Evolutionary conservation across 2,888 invertebrate genomes (phyloP).

Genomic region (Microplitis manilae): DNA sequence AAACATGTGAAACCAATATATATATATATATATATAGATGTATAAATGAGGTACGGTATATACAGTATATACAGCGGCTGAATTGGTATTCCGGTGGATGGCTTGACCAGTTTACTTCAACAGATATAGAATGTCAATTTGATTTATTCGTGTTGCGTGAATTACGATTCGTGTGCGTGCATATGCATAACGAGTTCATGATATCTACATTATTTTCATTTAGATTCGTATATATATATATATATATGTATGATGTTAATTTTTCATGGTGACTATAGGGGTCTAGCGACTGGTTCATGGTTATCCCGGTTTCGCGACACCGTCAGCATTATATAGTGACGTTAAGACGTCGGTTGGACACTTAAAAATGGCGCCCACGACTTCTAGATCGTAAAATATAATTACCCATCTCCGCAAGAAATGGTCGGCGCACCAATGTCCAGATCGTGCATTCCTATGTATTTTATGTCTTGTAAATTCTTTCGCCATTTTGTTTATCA

Average conservation of each 20-base stretch:
- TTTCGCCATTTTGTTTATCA: background rate
- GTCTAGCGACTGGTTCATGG: background rate
- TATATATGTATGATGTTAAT: background rate
- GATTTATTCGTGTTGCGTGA: constrained; percentile 20
- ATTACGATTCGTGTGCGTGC: constrained; percentile 2
- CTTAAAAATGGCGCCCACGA: constrained; percentile 49
- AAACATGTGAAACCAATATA: background rate
- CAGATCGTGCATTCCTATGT: constrained; percentile 33
- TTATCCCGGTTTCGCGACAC: background rate
- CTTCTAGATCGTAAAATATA: constrained; percentile 57
- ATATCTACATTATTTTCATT: constrained; percentile 1
- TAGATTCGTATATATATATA: background rate
- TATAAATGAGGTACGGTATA: background rate
- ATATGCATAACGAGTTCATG: constrained; percentile 1
- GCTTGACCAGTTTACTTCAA: constrained; percentile 32
- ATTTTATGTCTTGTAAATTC: background rate
- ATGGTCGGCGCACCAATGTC: constrained; percentile 22
- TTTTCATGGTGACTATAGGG: background rate
- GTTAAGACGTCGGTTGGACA: constrained; percentile 22
- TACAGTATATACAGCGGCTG: background rate
- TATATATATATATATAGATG: background rate
- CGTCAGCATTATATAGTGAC: constrained; percentile 10
- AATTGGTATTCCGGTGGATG: constrained; percentile 26
- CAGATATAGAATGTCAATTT: constrained; percentile 32
- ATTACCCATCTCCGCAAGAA: constrained; percentile 52